Evolutionary conservation across 2,888 invertebrate species (phyloP).

Genomic region (Hoplodrina blanda): DNA sequence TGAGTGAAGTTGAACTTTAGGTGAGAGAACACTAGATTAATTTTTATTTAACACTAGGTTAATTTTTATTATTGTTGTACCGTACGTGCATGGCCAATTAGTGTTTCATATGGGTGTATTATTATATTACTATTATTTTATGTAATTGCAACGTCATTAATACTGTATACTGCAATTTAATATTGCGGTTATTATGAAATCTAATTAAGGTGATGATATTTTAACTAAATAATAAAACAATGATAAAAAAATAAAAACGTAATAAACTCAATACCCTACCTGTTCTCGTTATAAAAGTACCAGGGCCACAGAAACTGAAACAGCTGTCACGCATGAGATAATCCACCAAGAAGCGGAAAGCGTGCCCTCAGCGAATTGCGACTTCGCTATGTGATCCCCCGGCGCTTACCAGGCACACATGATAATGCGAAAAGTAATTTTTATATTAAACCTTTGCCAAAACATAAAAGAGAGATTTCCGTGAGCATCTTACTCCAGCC

Average conservation of each 20-base stretch:
- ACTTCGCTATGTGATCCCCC: constrained; percentile 76
- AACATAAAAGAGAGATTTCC: constrained; percentile 87
- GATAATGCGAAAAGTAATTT: constrained; percentile 89
- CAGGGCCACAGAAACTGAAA: constrained; percentile 74
- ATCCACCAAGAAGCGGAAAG: constrained; percentile 79
- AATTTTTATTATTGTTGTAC: no score
- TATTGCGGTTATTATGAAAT: neutral
- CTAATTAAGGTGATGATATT: neutral
- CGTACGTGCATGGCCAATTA: neutral
- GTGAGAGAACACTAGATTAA: no score
- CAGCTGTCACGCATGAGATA: constrained; percentile 88
- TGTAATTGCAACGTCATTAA: neutral
- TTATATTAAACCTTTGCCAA: constrained; percentile 88
- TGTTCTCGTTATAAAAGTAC: constrained; percentile 71
- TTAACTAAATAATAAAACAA: neutral
- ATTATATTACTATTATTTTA: no score
- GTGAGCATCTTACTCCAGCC: constrained; percentile 76
- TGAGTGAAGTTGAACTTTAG: no score
- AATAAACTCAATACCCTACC: constrained; percentile 37
- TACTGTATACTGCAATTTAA: neutral
- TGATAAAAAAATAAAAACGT: constrained; percentile 5
- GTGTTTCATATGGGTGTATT: neutral
- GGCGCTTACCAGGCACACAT: constrained; percentile 82
- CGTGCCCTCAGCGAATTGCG: constrained; percentile 77
- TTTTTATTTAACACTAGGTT: no score